Evolutionary conservation across 2,113 vertebrate species (phyloP), one percentile per base, ranked within the genome.

Genomic region (Centropristis striata): DNA sequence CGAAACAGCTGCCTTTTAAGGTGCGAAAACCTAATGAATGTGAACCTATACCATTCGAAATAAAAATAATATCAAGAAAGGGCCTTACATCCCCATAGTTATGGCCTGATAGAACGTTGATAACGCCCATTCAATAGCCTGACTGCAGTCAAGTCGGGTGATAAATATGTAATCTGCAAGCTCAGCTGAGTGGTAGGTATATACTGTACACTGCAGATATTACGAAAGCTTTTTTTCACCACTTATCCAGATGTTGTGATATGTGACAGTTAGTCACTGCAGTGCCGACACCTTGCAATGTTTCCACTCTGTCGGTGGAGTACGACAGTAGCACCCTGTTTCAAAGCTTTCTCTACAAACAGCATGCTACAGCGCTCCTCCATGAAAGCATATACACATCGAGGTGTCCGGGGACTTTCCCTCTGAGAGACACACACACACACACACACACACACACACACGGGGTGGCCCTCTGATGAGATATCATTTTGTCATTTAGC

Each of bases 401-500:
- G 58, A 76, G 69, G 61, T 82, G 60, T 77, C 87, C 21, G 5
- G 84, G 80, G 91, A 85, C 73, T 81, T 78, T 78, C 74, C 67
- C 69, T 82, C 58, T 47, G 84, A 86, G 75, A 87, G 58, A 36
- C 53, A 49, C 70, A 42, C 42, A 53, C 18, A 73, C 58, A 53
- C 71, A 65, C 65, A 25, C 4, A 54, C 32, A 55, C 20, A 50
- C 27, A 71, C 68, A 36, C 65, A 36, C 80, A 86, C 47, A 69
- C 13, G 18, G 71, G 74, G 85, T 86, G 89, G 89, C 76, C 86
- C 90, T 94, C 87, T 91, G 89, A 94, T 92, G 93, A 92, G 92
- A 91, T 92, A 94, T 94, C 87, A 94, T 94, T 95, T 95, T 94
- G 93, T 93, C 91, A 92, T 94, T 95, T 94, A 92, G 92, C 94